phyloP scores from a whole-genome alignment of 2,113 vertebrate genomes.

The Pluvianellus socialis region DNA sequence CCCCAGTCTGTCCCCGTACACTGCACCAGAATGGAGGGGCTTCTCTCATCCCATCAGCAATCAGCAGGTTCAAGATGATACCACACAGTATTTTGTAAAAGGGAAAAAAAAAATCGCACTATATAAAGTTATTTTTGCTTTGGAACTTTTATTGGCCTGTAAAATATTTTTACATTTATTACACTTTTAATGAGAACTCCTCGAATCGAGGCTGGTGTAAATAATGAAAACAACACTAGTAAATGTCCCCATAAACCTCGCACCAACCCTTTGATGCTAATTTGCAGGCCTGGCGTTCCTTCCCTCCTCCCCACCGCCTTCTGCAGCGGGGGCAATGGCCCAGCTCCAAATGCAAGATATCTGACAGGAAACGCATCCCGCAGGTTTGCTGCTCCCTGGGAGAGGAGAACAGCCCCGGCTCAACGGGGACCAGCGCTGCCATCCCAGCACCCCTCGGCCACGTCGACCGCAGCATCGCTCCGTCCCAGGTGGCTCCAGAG shows the following conservation, averaged over 20 bases:
- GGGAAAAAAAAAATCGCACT: conserved; percentile 67
- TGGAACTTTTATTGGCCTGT: conserved; percentile 80
- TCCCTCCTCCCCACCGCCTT: conserved; percentile 53
- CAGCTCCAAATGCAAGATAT: neutral
- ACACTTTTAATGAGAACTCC: conserved; percentile 83
- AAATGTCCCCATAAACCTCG: conserved; percentile 83
- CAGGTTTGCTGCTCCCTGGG: neutral
- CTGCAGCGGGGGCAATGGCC: conserved; percentile 4
- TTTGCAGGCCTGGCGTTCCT: conserved; percentile 69
- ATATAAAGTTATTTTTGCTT: conserved; percentile 82
- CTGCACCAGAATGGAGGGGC: neutral
- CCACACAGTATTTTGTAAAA: conserved; percentile 72
- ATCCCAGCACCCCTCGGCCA: neutral
- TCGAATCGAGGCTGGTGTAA: conserved; percentile 81
- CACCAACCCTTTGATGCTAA: conserved; percentile 83
- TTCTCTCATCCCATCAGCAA: conserved; percentile 56
- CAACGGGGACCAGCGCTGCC: rapidly evolving
- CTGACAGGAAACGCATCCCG: neutral
- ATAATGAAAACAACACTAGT: conserved; percentile 83
- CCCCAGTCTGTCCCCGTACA: neutral
- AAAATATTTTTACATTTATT: conserved; percentile 87
- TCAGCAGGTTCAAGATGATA: conserved; percentile 60
- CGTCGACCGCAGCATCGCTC: neutral
- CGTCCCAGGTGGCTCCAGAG: neutral
- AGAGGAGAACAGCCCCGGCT: neutral